These are phyloP conservation scores for Halichoerus grypus DNA, from an alignment of 2,113 vertebrate species.

Conservation along the genomic window DNA sequence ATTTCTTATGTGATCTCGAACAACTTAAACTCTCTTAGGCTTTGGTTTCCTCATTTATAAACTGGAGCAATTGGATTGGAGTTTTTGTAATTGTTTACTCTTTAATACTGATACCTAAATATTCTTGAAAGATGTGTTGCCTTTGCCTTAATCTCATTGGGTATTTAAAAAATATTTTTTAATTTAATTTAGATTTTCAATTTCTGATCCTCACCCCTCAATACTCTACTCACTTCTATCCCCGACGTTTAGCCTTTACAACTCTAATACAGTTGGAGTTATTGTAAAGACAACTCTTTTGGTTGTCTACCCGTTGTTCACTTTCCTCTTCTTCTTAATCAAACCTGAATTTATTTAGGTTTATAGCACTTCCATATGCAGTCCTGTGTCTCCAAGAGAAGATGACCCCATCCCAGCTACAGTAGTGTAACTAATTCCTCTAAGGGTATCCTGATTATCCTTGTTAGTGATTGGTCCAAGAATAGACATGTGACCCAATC, in stretches of 20 bases:
- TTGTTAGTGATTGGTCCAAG: neutral
- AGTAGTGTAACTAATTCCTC: neutral
- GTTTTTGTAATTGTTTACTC: conserved; percentile 10
- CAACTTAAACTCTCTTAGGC: neutral
- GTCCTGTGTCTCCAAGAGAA: neutral
- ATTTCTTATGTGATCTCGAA: neutral
- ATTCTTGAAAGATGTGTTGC: neutral
- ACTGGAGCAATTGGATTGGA: neutral
- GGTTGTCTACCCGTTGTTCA: neutral
- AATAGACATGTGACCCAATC: neutral
- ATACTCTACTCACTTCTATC: neutral
- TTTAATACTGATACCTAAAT: neutral
- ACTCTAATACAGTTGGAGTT: neutral
- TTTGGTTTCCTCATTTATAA: neutral
- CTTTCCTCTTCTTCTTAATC: neutral
- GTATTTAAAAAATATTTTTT: neutral
- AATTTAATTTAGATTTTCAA: neutral
- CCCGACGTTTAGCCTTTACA: neutral
- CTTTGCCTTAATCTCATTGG: neutral
- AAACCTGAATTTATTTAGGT: neutral
- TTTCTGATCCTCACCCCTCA: neutral
- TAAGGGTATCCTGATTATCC: neutral
- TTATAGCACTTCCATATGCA: neutral
- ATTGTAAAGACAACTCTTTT: neutral
- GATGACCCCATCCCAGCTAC: neutral